Conservation (phyloP, 2,113 vertebrate species). For the Hylia prasina region DNA sequence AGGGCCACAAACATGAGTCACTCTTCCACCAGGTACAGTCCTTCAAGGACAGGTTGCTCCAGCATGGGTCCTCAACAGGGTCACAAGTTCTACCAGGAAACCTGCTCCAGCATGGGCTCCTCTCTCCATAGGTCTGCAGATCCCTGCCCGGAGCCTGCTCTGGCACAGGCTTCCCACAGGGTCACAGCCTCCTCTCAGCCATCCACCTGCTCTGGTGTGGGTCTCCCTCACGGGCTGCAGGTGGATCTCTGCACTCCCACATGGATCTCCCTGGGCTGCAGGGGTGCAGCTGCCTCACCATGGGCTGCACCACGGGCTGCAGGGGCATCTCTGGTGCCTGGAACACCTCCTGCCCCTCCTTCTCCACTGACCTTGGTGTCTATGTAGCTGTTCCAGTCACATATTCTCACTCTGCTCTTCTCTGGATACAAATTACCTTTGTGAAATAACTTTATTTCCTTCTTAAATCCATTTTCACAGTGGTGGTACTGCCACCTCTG, state of each 20-base stretch:
- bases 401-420: background rate
- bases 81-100: background rate
- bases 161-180: background rate
- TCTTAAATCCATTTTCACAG: background rate
- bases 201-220: background rate
- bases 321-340: background rate
- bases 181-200: background rate
- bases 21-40: background rate
- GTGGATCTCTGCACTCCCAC: background rate
- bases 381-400: background rate
- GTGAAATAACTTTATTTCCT: background rate
- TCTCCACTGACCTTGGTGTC: background rate
- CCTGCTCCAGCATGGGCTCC: background rate
- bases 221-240: background rate
- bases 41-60: background rate
- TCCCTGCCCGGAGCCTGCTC: background rate
- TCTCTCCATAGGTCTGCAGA: background rate
- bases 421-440: background rate
- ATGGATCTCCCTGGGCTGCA: fast-evolving
- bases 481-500: background rate
- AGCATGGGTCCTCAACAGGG: fast-evolving
- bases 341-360: background rate
- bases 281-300: background rate
- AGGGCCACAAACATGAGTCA: background rate
- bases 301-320: fast-evolving